A percentile compares a stretch with the other conserved stretches of the same genome.
These are phyloP conservation scores for Thalassarche chlororhynchos DNA, from an alignment of 2,113 vertebrate genomes.

Conservation along the genomic window DNA sequence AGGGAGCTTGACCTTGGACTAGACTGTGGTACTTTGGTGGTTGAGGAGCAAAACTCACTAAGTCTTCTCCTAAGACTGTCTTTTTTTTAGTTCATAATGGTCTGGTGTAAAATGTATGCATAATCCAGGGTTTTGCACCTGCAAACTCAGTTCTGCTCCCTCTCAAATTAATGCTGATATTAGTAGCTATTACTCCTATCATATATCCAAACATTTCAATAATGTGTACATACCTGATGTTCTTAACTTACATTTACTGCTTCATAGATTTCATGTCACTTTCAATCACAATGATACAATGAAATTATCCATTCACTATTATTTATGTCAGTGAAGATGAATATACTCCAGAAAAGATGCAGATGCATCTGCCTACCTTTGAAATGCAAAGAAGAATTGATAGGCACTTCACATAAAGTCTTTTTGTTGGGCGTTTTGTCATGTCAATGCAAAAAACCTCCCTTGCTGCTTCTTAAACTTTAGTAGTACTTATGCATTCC, in stretches of 20 bases:
- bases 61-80: neutral
- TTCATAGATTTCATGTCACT: neutral
- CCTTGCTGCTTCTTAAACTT: neutral
- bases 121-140: neutral
- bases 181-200: neutral
- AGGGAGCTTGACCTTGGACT: neutral
- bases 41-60: neutral
- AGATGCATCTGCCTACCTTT: slow-evolving; percentile 1
- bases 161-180: neutral
- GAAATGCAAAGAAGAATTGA: slow-evolving; percentile 25
- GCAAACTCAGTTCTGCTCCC: neutral
- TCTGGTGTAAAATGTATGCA: neutral
- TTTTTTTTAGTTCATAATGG: neutral
- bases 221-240: neutral
- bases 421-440: neutral
- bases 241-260: neutral
- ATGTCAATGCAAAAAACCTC: neutral
- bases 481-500: neutral
- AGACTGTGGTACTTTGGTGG: neutral
- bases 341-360: neutral
- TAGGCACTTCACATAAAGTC: neutral
- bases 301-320: neutral
- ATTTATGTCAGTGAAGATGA: slow-evolving; percentile 5
- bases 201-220: slow-evolving; percentile 8
- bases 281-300: neutral